Evolutionary conservation across 2,888 invertebrate species (phyloP).

Genomic region (Caenorhabditis afra): DNA sequence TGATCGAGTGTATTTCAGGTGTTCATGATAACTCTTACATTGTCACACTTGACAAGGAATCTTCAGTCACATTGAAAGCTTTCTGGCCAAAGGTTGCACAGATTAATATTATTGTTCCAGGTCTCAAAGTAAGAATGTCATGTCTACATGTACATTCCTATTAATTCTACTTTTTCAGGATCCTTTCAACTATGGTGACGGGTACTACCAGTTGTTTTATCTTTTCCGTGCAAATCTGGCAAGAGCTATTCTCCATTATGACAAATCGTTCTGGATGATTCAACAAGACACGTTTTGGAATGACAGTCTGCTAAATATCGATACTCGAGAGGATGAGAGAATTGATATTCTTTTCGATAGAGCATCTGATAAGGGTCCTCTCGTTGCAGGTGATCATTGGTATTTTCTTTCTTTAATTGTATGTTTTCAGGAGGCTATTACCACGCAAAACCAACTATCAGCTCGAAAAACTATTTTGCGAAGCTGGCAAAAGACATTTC

Average conservation of each 20-base stretch:
- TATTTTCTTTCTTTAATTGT: neutral
- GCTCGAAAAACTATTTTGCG: conserved; percentile 69
- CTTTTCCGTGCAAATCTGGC: conserved; percentile 78
- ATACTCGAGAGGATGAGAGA: conserved; percentile 28
- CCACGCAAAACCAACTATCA: conserved; percentile 64
- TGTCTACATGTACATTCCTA: neutral
- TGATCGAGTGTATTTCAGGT: conserved; percentile 38
- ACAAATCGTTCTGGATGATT: conserved; percentile 78
- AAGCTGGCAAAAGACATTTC: conserved; percentile 71
- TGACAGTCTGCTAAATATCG: conserved; percentile 62
- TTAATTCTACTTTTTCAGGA: conserved; percentile 54
- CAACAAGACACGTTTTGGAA: conserved; percentile 80
- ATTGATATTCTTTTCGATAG: conserved; percentile 76
- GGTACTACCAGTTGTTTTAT: conserved; percentile 78
- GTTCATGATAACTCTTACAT: conserved; percentile 73
- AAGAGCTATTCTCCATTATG: conserved; percentile 63
- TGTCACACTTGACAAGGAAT: conserved; percentile 73
- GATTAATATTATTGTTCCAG: conserved; percentile 68
- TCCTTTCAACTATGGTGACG: conserved; percentile 80
- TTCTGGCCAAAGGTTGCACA: conserved; percentile 69
- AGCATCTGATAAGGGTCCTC: conserved; percentile 70
- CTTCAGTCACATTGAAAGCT: conserved; percentile 59
- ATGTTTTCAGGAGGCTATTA: conserved; percentile 76
- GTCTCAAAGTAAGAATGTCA: conserved; percentile 62
- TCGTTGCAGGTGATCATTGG: conserved; percentile 70